These are phyloP conservation scores for Aspiorhynchus laticeps DNA, from an alignment of 2,113 vertebrate genomes.

Conservation along the genomic window DNA sequence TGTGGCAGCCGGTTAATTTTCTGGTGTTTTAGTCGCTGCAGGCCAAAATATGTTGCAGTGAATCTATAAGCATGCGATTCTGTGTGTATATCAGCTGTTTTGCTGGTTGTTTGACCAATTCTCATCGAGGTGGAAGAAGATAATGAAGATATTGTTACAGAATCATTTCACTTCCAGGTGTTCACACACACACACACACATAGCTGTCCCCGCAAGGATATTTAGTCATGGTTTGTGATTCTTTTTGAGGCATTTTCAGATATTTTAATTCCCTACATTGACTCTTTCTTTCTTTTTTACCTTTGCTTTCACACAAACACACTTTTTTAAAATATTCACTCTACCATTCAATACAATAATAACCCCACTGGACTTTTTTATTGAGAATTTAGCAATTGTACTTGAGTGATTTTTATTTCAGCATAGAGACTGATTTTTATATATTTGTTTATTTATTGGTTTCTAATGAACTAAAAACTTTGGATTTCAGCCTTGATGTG, in stretches of 20 bases:
- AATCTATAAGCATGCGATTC: not conserved
- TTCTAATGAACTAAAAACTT: too few relatives aligned
- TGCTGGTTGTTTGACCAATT: not conserved
- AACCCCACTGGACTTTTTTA: not conserved
- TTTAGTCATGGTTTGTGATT: not conserved
- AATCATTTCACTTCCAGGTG: slow-evolving; percentile 15
- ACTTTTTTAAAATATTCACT: not conserved
- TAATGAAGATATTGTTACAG: slow-evolving; percentile 28
- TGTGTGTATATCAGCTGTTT: slow-evolving; percentile 7
- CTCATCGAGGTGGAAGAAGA: slow-evolving; percentile 7
- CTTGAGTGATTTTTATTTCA: too few relatives aligned
- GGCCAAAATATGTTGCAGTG: not conserved
- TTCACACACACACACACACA: not conserved
- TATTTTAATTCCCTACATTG: not conserved
- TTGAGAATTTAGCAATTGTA: too few relatives aligned
- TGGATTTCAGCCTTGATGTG: too few relatives aligned
- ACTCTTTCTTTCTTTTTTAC: not conserved
- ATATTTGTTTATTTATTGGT: too few relatives aligned
- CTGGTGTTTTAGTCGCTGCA: not conserved
- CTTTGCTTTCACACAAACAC: not conserved
- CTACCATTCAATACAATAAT: not conserved
- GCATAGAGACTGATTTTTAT: too few relatives aligned
- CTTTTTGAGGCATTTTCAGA: not conserved
- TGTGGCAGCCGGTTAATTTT: not conserved
- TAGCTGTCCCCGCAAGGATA: too few relatives aligned